Conservation (phyloP, 2,888 invertebrate genomes). For the Aethes cnicana region DNA sequence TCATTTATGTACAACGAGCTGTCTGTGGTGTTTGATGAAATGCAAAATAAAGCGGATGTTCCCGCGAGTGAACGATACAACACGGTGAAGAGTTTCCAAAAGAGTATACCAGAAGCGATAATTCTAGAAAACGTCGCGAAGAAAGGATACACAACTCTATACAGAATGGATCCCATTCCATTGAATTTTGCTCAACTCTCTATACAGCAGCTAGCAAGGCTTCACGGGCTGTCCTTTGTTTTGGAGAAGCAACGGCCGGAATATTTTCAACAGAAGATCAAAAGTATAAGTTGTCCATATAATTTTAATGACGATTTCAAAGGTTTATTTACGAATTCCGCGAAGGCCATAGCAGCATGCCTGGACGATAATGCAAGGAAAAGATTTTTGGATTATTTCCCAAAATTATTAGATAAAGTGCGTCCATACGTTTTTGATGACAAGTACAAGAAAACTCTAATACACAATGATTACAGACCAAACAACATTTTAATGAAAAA, state of each 20-base stretch:
- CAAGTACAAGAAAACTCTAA: conserved; percentile 36
- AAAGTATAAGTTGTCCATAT: background rate
- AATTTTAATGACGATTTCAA: conserved; percentile 3
- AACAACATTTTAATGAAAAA: conserved; percentile 46
- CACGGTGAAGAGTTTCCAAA: conserved; percentile 36
- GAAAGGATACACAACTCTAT: conserved; percentile 40
- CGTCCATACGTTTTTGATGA: conserved; percentile 37
- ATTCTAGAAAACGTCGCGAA: conserved; percentile 42
- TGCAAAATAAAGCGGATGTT: conserved; percentile 40
- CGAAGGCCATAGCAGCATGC: conserved; percentile 11
- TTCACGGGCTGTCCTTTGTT: conserved; percentile 43
- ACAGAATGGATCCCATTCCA: conserved; percentile 39
- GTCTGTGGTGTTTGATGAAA: conserved; percentile 34
- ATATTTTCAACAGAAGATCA: conserved; percentile 4
- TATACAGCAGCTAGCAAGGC: conserved; percentile 42
- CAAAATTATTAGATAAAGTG: conserved; percentile 37
- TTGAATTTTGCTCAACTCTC: conserved; percentile 42
- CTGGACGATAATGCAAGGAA: conserved; percentile 38
- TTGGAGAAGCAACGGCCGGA: conserved; percentile 36
- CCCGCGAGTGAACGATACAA: conserved; percentile 36
- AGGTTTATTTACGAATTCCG: background rate
- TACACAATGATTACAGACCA: conserved; percentile 49
- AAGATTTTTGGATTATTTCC: conserved; percentile 38
- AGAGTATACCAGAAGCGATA: conserved; percentile 37
- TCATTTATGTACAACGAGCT: conserved; percentile 43